Base-by-base conservation (phyloP, 1,140 invertebrate genomes). In the Drosophila erecta region DNA sequence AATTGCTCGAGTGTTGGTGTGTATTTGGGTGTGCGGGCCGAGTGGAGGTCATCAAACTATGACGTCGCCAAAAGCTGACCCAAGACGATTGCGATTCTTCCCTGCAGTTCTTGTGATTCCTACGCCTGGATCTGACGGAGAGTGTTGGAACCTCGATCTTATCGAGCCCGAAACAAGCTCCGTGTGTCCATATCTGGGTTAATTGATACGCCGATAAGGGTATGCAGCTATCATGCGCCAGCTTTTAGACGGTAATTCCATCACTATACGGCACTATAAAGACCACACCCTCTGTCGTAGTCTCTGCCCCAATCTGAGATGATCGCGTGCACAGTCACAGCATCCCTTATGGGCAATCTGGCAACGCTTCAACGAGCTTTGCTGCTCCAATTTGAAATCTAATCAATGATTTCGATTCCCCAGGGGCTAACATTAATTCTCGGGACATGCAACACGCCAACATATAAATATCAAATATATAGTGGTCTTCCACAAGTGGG, bases 11-110 rank as follows among this genome's bases (percentile, higher is more conserved):
- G 64, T 67, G 64, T 67, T 65, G 30, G 58, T 66, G 64, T 41
- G 20, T 57, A 61, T 55, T 69, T 35, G 69, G 17, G 41, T 33
- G 56, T 33, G 56, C 49, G 20, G 51, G 61, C 2, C 33, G 43
- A 61, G 54, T 35, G 50, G 83, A 86, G 83, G 83, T 86, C 83
- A 86, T 86, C 83, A 87, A 86, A 86, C 83, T 85, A 77, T 85
- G 76, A 80, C 83, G 84, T 81, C 70, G 73, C 60, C 24, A 50
- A 76, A 60, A 56, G n/a, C 24, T 49, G 54, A 58, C 62, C 57
- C 54, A 54, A 43, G 8, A 61, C 44, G 17, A 47, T 61, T 79
- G 53, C 70, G 79, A 58, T 47, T 70, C 38, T 53, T 37, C 14
- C 33, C 6, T 20, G 27, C 17, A 50, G 22, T 11, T 37, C 49